These are phyloP conservation scores for Eumacrocentrus americanus DNA, from an alignment of 2,888 invertebrate genomes.

Conservation along the genomic window DNA sequence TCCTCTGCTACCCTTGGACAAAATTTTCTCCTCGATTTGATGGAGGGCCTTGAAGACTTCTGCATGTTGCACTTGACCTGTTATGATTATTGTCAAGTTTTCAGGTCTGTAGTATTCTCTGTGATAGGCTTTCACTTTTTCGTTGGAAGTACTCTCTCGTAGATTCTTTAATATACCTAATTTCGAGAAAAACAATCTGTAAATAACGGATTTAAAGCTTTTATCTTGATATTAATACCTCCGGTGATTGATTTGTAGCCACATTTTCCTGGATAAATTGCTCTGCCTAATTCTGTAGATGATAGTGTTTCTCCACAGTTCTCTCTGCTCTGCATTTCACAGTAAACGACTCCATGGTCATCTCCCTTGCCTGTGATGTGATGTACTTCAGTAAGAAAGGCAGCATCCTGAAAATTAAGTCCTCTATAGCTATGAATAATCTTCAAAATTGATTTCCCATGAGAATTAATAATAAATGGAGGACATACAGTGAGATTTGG, in stretches of 20 bases:
- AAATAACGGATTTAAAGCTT: background rate
- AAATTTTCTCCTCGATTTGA: slow-evolving; percentile 77
- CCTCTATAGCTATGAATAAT: too few species aligned
- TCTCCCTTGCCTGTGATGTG: slow-evolving; percentile 87
- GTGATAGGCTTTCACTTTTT: slow-evolving; percentile 83
- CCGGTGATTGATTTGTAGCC: slow-evolving; percentile 88
- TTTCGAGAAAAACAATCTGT: too few species aligned
- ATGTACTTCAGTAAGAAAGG: slow-evolving; percentile 88
- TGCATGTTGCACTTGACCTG: slow-evolving; percentile 78
- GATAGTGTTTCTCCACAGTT: slow-evolving; percentile 79
- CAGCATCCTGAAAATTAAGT: slow-evolving; percentile 83
- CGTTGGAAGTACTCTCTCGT: slow-evolving; percentile 78
- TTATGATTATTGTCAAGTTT: slow-evolving; percentile 83
- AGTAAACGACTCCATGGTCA: slow-evolving; percentile 94
- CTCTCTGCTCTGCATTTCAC: slow-evolving; percentile 90
- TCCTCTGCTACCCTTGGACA: slow-evolving; percentile 68
- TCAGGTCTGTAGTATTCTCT: slow-evolving; percentile 86
- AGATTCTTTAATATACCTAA: slow-evolving; percentile 72
- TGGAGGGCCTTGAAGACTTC: slow-evolving; percentile 77
- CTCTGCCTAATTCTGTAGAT: slow-evolving; percentile 69
- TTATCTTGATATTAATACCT: slow-evolving; percentile 61
- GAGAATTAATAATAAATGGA: background rate
- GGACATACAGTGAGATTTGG: slow-evolving; percentile 74
- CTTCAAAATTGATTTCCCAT: too few species aligned
- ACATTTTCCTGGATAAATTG: slow-evolving; percentile 80